These are phyloP conservation scores for Sericinus montela DNA, from an alignment of 2,888 invertebrate genomes.

Conservation along the genomic window DNA sequence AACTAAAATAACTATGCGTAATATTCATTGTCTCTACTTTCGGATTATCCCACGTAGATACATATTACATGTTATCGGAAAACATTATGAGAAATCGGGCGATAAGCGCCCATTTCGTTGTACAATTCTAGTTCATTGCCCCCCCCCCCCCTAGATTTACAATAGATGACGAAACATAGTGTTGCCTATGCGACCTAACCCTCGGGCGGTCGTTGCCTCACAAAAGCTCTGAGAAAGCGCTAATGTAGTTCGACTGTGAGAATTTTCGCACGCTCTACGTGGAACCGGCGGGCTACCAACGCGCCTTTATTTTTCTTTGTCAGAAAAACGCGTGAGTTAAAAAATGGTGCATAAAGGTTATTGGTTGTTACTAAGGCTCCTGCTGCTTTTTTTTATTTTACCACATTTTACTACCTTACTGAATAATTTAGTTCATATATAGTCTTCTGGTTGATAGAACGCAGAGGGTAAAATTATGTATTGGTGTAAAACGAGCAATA, in stretches of 20 bases:
- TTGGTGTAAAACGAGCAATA: no score
- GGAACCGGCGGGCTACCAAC: constrained; percentile 7
- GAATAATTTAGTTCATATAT: no score
- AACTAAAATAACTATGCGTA: no score
- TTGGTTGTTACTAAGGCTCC: background rate
- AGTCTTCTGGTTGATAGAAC: no score
- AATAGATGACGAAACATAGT: constrained; percentile 9
- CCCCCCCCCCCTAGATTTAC: background rate
- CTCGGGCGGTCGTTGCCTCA: constrained; percentile 32
- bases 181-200: constrained; percentile 1
- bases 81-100: no score
- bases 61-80: no score
- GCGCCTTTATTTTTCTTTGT: background rate
- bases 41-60: no score
- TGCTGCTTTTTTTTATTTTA: no score
- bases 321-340: background rate
- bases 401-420: no score
- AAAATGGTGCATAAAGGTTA: background rate
- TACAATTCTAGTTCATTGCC: background rate
- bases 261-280: constrained; percentile 50
- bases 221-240: constrained; percentile 44
- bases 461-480: no score
- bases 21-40: no score
- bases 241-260: constrained; percentile 43
- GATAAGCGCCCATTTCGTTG: no score